Evolutionary conservation across 2,113 vertebrate genomes (phyloP).

Genomic region (Mus musculus): GRCm39 chr10:120600501-120601000

Average conservation of each 20-base stretch:
- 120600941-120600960: not conserved
- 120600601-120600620: not conserved
- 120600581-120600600: not conserved
- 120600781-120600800: not conserved
- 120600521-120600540: not conserved
- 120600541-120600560: not conserved
- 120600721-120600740: not conserved
- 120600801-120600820: not conserved
- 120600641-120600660: not conserved
- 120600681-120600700: not conserved
- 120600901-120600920: not conserved
- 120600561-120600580: not conserved
- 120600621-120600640: not conserved
- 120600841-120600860: not conserved
- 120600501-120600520: not conserved
- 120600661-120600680: not conserved
- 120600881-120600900: not conserved
- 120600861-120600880: not conserved
- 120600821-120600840: conserved; percentile 20
- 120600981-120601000: not conserved
- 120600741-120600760: not conserved
- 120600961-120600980: not conserved
- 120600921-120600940: not conserved
- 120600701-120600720: not conserved
- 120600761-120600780: not conserved